Conservation (phyloP, 1,140 invertebrate species). For the Heliothis virescens region DNA sequence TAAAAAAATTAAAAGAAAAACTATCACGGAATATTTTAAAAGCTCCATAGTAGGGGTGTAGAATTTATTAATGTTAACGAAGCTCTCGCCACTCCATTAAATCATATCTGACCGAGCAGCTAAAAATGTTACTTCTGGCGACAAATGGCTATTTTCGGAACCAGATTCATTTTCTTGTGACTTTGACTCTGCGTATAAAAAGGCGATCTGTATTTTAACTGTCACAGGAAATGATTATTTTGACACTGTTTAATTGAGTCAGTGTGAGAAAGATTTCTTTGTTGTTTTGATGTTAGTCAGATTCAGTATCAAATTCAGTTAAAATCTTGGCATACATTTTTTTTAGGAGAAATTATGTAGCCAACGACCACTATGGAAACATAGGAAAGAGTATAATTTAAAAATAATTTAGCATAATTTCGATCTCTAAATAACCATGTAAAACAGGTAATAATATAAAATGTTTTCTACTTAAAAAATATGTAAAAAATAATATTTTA, state of each 20-base stretch:
- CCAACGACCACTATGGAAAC: too few species aligned
- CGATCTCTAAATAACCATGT: too few species aligned
- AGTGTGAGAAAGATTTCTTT: neutral
- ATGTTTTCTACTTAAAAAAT: too few species aligned
- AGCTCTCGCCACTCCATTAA: constrained; percentile 77
- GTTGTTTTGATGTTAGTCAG: neutral
- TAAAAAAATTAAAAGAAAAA: neutral
- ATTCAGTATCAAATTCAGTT: neutral
- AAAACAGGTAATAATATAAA: too few species aligned
- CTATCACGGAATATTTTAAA: neutral
- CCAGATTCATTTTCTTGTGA: constrained; percentile 46
- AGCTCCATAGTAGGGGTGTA: constrained; percentile 60
- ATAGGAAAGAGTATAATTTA: too few species aligned
- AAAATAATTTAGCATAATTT: too few species aligned
- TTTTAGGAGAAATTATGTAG: too few species aligned
- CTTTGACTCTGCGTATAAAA: constrained; percentile 32
- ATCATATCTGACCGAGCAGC: constrained; percentile 81
- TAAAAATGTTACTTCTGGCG: constrained; percentile 73
- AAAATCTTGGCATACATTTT: neutral
- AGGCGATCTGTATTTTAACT: neutral
- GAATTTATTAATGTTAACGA: constrained; percentile 82
- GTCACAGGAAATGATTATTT: constrained; percentile 36
- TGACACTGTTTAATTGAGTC: constrained; percentile 24
- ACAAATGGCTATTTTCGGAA: constrained; percentile 73
- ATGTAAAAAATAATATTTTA: neutral